phyloP scores from a whole-genome alignment of 2,888 invertebrate genomes.

The Yponomeuta sedellus region DNA sequence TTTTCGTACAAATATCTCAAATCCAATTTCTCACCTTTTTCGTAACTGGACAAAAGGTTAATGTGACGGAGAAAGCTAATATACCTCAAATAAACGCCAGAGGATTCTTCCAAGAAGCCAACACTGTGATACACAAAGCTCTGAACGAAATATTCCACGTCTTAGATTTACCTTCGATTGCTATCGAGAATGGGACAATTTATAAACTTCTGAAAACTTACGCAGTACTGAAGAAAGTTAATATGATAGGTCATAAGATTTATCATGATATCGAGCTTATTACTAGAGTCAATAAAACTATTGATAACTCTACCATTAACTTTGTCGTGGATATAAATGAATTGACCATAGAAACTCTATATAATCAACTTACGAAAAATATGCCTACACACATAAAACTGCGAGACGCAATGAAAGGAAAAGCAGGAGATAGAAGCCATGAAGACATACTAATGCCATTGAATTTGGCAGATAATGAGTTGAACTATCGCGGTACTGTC shows the following conservation, averaged over 20 bases:
- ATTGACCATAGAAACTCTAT: background rate
- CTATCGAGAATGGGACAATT: background rate
- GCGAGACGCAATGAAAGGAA: background rate
- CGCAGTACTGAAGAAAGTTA: background rate
- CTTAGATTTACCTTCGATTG: background rate
- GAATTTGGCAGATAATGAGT: background rate
- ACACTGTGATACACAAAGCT: background rate
- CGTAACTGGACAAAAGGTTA: background rate
- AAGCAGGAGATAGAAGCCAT: background rate
- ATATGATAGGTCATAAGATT: background rate
- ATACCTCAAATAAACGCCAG: background rate
- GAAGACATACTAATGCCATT: background rate
- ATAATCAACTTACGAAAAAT: background rate
- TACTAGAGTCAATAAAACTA: background rate
- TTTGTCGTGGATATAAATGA: constrained; percentile 1
- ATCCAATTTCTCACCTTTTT: background rate
- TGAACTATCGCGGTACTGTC: background rate
- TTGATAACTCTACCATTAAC: background rate
- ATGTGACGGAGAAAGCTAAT: background rate
- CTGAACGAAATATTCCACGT: background rate
- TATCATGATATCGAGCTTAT: background rate
- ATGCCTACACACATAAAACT: background rate
- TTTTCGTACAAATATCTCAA: background rate
- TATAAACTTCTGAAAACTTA: background rate
- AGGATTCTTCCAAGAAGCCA: background rate